Evolutionary conservation across 2,113 vertebrate genomes (phyloP), one percentile per base, ranked within the genome.

Genomic region (Myrmecophaga tridactyla): DNA sequence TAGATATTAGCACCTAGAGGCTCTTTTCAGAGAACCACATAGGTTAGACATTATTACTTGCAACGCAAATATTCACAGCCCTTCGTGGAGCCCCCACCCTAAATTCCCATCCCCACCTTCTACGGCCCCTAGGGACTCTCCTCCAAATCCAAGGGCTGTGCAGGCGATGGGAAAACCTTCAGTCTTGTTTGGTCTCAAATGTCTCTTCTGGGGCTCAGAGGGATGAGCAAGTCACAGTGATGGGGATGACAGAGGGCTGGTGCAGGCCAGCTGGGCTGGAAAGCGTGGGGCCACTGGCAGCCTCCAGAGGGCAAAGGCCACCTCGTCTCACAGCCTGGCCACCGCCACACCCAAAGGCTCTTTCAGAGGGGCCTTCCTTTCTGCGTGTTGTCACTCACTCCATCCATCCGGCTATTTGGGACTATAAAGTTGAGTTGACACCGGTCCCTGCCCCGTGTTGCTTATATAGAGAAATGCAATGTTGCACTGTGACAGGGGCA

Each of bases 241-340:
- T 0, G n/a, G 46, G 63, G 27, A 2, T 3, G 1, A 13, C 60
- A 1, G 6, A 21, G 53, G 56, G 0, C 0, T 0, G 69, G 11
- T 1, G 5, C 46, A 2, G 0, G 7, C 12, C 6, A 5, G 2
- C 34, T 1, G 0, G 43, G 53, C 41, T 13, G 27, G 18, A 8
- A 8, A 4, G 36, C 0, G 4, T 31, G 73, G 29, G 72, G 13
- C 20, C 62, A 14, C 13, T 1, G 21, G 34, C 36, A 41, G 36
- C 89, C 58, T 76, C 76, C 65, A 60, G 69, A 34, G 27, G 48
- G 39, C 5, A 4, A 31, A 75, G 76, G 76, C 46, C 82, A 6
- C 80, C 27, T 67, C 48, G 39, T 27, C 73, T 41, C 18, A 17
- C 0, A 6, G 21, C 27, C 51, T 29, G 34, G 48, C 63, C 62